Evolutionary conservation across 1,140 invertebrate genomes (phyloP), one percentile per base, ranked within the genome.

Genomic region (Bilobella aurantiaca): DNA sequence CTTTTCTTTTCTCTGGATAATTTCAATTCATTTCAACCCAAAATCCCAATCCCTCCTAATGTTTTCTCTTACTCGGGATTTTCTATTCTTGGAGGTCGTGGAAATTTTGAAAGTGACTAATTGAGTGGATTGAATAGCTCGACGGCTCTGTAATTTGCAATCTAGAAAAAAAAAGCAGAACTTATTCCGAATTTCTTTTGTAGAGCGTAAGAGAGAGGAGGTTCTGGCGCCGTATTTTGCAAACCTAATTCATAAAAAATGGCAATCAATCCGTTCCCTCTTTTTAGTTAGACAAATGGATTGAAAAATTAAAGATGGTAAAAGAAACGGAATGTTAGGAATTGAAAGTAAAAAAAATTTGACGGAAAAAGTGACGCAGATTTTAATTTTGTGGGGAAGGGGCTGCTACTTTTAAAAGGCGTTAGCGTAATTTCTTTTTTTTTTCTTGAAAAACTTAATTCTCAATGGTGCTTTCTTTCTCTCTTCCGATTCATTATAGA

Each of bases 1-100:
- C 31, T 59, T 28, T 59, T 18, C 32, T 59, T 59, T 59, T 29
- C 58, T 31, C 8, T 21, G 53, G 31, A 59, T 59, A 59, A 30
- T 31, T 59, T 32, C 58, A 29, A 59, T 59, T 32, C 31, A 29
- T 29, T 59, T 32, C 58, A 31, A 53, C 5, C 5, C 49, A 8
- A 42, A 42, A 8, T 53, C 8, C 23, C 3, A 16, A 16, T 53
- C 23, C 23, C 21, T 53, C 25, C 8, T 53, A 16, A 12, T 53
- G 49, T 53, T n/a, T n/a, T n/a, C n/a, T n/a, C n/a, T n/a, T n/a
- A n/a, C n/a, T n/a, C n/a, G n/a, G n/a, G n/a, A n/a, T 23, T 47
- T 23, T 47, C 46, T 18, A 23, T 23, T 23, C 46, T 47, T n/a
- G 25, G 23, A 3, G 8, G 18, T 23, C 3, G 18, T 47, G 23